Evolutionary conservation across 2,797 vertebrate genomes (phyloP).

Genomic region (Notolepis coatsorum): DNA sequence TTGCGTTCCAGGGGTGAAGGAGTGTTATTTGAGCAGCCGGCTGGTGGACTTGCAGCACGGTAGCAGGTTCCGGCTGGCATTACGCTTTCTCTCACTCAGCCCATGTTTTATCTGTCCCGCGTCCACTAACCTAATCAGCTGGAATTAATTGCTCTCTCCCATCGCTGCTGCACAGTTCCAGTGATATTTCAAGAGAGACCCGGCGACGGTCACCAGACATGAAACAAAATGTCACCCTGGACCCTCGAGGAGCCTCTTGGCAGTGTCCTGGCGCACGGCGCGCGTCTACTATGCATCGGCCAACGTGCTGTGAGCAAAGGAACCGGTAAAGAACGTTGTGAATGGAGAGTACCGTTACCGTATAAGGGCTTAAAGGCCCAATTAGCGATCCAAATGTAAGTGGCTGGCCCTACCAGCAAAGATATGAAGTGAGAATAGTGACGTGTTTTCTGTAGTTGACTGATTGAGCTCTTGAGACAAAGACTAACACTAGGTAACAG

Average conservation of each 20-base stretch:
- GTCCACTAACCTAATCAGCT: conserved; percentile 68
- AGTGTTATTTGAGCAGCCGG: conserved; percentile 46
- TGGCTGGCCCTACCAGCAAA: too few species aligned
- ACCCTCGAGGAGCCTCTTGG: conserved; percentile 12
- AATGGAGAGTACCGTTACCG: conserved; percentile 17
- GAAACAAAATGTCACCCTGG: conserved; percentile 32
- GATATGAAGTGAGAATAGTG: too few species aligned
- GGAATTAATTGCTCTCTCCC: conserved; percentile 55
- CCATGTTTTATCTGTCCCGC: conserved; percentile 56
- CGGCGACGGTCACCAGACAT: neutral
- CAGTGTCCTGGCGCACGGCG: conserved; percentile 7
- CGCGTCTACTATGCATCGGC: neutral
- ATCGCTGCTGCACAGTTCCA: conserved; percentile 37
- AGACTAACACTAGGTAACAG: too few species aligned
- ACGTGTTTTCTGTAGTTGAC: too few species aligned
- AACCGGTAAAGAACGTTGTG: conserved; percentile 29
- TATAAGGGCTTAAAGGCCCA: conserved; percentile 29
- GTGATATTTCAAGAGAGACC: conserved; percentile 56
- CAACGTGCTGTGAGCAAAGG: neutral
- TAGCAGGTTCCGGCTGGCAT: conserved; percentile 42
- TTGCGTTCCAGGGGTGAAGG: conserved; percentile 47
- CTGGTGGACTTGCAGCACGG: conserved; percentile 41
- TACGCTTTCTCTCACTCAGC: conserved; percentile 65
- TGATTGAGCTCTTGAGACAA: too few species aligned
- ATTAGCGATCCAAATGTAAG: too few species aligned